phyloP scores from a whole-genome alignment of 1,140 invertebrate species.

The Drosophila eugracilis region DNA sequence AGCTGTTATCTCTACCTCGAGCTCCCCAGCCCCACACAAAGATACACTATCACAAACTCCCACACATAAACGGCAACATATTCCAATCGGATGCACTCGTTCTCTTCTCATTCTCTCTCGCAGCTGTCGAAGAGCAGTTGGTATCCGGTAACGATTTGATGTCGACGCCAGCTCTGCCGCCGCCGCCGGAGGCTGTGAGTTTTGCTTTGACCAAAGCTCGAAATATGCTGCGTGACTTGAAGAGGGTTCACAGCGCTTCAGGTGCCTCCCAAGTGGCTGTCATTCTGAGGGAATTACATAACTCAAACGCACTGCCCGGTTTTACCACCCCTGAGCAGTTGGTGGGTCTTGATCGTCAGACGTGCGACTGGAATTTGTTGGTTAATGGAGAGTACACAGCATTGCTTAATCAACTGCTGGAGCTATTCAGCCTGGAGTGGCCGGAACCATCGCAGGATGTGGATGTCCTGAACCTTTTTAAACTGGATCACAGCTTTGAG shows the following conservation, averaged over 20 bases:
- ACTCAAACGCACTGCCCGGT: slow-evolving; percentile 86
- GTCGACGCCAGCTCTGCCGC: slow-evolving; percentile 7
- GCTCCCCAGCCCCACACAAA: slow-evolving; percentile 45
- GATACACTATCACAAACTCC: slow-evolving; percentile 18
- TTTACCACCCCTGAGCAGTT: slow-evolving; percentile 88
- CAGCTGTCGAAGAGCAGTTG: slow-evolving; percentile 64
- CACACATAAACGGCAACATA: slow-evolving; percentile 76
- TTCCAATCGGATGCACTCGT: slow-evolving; percentile 84
- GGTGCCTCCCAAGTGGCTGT: slow-evolving; percentile 43
- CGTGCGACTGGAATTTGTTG: slow-evolving; percentile 77
- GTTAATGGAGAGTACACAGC: slow-evolving; percentile 84
- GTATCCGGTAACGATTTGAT: slow-evolving; percentile 3
- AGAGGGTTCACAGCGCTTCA: slow-evolving; percentile 40
- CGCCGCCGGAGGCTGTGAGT: slow-evolving; percentile 26
- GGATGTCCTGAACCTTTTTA: slow-evolving; percentile 69
- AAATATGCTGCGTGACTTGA: slow-evolving; percentile 31
- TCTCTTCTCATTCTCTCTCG: slow-evolving; percentile 75
- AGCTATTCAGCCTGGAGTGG: slow-evolving; percentile 86
- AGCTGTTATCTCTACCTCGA: slow-evolving; percentile 54
- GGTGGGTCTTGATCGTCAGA: slow-evolving; percentile 81
- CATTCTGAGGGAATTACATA: slow-evolving; percentile 37
- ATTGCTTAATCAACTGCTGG: slow-evolving; percentile 85
- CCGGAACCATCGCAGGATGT: slow-evolving; percentile 72
- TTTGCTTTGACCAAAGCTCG: slow-evolving; percentile 45
- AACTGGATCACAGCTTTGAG: slow-evolving; percentile 67